phyloP scores from a whole-genome alignment of 2,888 invertebrate species.

The Neocrepidodera transversa region DNA sequence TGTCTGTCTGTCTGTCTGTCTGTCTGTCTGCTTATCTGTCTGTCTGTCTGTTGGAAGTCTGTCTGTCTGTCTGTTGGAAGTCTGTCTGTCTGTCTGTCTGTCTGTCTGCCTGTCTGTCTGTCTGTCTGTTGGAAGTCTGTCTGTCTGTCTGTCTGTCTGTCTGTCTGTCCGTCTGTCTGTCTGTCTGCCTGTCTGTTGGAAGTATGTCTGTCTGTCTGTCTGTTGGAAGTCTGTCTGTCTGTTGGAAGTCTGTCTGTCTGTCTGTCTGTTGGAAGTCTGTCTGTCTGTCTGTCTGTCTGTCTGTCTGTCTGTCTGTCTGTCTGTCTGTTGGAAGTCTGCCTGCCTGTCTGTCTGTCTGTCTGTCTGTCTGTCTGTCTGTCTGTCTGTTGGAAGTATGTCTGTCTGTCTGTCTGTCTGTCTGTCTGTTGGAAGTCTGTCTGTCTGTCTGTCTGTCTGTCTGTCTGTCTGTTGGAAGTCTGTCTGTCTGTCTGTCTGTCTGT shows the following conservation, averaged over 20 bases:
- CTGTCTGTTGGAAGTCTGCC: no score
- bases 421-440: not conserved
- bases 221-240: no score
- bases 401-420: not conserved
- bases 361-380: not conserved
- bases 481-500: conserved; percentile 1
- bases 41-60: no score
- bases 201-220: conserved; percentile 25
- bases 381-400: no score
- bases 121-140: conserved; percentile 27
- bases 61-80: no score
- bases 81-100: conserved; percentile 29
- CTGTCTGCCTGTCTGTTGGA: conserved; percentile 25
- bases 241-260: conserved; percentile 23
- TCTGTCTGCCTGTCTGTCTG: no score
- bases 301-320: conserved; percentile 25
- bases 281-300: conserved; percentile 26
- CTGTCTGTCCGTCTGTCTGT: conserved; percentile 27
- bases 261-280: conserved; percentile 24
- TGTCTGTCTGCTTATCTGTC: no score
- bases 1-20: no score
- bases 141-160: conserved; percentile 27
- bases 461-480: not conserved
- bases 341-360: no score
- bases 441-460: not conserved